Conservation (phyloP, 2,888 invertebrate genomes). For the Chorisops tibialis region DNA sequence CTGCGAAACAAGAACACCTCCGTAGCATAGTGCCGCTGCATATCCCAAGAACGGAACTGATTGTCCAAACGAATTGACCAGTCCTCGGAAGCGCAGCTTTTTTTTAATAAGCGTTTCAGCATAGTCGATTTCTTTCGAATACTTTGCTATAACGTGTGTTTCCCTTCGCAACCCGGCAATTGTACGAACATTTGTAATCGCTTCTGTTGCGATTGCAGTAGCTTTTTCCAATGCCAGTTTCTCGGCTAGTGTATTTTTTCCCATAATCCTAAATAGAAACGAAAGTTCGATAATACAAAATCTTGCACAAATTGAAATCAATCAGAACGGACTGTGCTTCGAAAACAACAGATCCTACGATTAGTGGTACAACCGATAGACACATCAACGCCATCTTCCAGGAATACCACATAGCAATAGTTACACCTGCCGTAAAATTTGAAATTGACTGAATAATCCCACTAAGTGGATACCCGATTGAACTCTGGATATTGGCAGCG, state of each 20-base stretch:
- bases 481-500: constrained; percentile 69
- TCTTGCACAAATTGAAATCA: not conserved
- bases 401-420: constrained; percentile 61
- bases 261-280: constrained; percentile 51
- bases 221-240: constrained; percentile 63
- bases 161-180: constrained; percentile 63
- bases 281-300: constrained; percentile 1
- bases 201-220: constrained; percentile 70
- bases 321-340: constrained; percentile 53
- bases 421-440: constrained; percentile 62
- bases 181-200: constrained; percentile 68
- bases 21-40: constrained; percentile 67
- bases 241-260: constrained; percentile 59
- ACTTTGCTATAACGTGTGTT: constrained; percentile 58
- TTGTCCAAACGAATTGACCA: constrained; percentile 68
- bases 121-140: constrained; percentile 56
- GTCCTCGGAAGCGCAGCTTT: constrained; percentile 61
- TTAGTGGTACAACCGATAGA: constrained; percentile 62
- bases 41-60: constrained; percentile 70
- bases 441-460: constrained; percentile 65
- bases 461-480: constrained; percentile 67
- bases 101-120: constrained; percentile 54
- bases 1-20: constrained; percentile 64
- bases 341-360: constrained; percentile 63
- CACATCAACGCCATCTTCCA: constrained; percentile 70